Evolutionary conservation across 2,113 vertebrate species (phyloP), one percentile per base, ranked within the genome.

Genomic region (Microcebus lehilahytsara): DNA sequence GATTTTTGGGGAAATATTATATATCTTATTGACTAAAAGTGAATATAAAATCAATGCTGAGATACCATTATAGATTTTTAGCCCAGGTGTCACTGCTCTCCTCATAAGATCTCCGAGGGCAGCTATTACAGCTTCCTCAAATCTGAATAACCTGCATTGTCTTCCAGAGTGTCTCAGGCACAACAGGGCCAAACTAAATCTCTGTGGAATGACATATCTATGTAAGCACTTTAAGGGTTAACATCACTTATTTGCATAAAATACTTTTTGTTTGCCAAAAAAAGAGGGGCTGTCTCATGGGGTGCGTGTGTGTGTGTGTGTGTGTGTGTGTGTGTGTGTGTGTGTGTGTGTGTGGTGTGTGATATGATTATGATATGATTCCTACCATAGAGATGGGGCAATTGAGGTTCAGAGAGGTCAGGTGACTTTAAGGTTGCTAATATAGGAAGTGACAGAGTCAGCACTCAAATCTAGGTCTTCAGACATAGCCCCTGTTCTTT

Each of bases 41-140:
- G 49, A 93, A 91, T 51, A 94, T 5, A 94, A 86, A 92, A 85
- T 46, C 40, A 56, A 37, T 85, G 23, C 53, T 72, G 60, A 94
- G 75, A 56, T 78, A 80, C 34, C 23, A 81, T 87, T 86, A 87
- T 5, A 85, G n/a, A 56, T 34, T 92, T 88, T 89, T 75, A 74
- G 85, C 53, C 56, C 30, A 60, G 49, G 32, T 69, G 30, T 72
- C 22, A 86, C 37, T 91, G n/a, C 37, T 89, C 16, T 51, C 8
- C 20, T 90, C 88, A 90, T 2, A 95, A 80, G 25, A 30, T 62
- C 49, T 85, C 72, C 46, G 23, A 75, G 22, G 85, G 13, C 75
- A 93, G 34, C 34, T 40, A 60, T 51, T 69, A 40, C 11, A 72
- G 56, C 53, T 87, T 93, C 77, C 56, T 78, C 56, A 93, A 83